Evolutionary conservation across 2,888 invertebrate genomes (phyloP), one percentile per base, ranked within the genome.

Genomic region (Lepetodrilus schrolli): DNA sequence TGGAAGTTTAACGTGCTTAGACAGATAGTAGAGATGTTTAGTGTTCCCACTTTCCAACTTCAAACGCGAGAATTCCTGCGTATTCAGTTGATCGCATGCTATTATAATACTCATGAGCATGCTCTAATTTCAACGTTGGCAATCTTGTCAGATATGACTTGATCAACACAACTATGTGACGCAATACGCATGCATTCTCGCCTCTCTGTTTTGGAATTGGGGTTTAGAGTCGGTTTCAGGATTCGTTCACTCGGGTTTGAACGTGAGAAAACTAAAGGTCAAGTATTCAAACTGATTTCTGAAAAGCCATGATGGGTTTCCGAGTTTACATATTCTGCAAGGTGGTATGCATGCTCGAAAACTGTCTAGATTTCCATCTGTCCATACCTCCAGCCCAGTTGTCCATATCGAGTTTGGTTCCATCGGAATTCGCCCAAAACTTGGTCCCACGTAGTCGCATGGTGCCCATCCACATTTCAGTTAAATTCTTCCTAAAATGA

Each of bases 331-430:
- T 38, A 13, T 38, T 38, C 13, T 38, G 38, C 13, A 38, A 8
- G 13, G 38, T 38, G 8, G 4, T 1, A 48, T 48, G 17, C 17
- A 26, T n/a, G 2, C 43, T 30, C 20, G 10, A 4, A 23, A 7
- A 43, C 20, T 2, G 26, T 21, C 38, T 38, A n/a, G 23, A 21
- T 38, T 21, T 21, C 38, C 17, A 20, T 4, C 1, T 26, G 30
- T 4, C 38, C 49, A 8, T 21, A 70, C 70, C 36, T 1, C 10
- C 8, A 50, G 13, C 50, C 70, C 70, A 70, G 70, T 70, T 70
- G 48, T 7, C 34, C 48, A 58, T 48, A 20, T 23, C 36, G 8
- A 65, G 47, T 34, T 38, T 58, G 2, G 65, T 13, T 1, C 36
- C 65, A 26, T 72, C 72, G 17, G 47, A 30, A 30, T 23, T 65